Evolutionary conservation across 1,140 invertebrate species (phyloP).

Genomic region (Philopotamus ludificatus): DNA sequence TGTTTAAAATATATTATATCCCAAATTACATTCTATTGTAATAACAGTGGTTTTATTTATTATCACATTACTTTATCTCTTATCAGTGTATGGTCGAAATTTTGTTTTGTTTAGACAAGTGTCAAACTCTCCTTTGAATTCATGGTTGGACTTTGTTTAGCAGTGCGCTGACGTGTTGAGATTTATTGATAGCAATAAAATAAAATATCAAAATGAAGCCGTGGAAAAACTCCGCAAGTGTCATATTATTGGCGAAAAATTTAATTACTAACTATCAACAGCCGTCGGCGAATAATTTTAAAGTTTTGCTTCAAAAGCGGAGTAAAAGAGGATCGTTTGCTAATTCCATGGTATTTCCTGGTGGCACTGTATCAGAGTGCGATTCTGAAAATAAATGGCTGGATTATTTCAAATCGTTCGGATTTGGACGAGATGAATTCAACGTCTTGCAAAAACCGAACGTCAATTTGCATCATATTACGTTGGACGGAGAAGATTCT

Average conservation of each 20-base stretch:
- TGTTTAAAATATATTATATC: too few relatives aligned
- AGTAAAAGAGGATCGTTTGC: constrained; percentile 63
- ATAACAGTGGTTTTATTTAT: too few relatives aligned
- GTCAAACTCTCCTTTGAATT: too few relatives aligned
- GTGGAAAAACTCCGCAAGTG: constrained; percentile 52
- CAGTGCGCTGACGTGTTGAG: too few relatives aligned
- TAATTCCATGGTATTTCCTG: constrained; percentile 78
- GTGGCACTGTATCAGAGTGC: constrained; percentile 66
- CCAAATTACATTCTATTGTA: too few relatives aligned
- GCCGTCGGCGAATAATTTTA: constrained; percentile 52
- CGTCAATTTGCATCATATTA: constrained; percentile 52
- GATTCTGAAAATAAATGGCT: constrained; percentile 74
- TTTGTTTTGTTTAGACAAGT: too few relatives aligned
- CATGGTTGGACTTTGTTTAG: too few relatives aligned
- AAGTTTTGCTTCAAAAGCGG: constrained; percentile 67
- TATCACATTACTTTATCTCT: too few relatives aligned
- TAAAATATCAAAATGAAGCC: constrained; percentile 19
- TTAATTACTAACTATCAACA: constrained; percentile 25
- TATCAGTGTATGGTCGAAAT: too few relatives aligned
- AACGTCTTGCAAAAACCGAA: constrained; percentile 46
- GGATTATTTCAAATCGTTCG: constrained; percentile 62
- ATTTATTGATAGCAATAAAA: too few relatives aligned
- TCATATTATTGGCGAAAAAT: constrained; percentile 46
- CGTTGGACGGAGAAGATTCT: constrained; percentile 51
- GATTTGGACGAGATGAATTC: constrained; percentile 56